Conservation (phyloP, 1,140 invertebrate genomes). For the Polypedilum vanderplanki region DNA sequence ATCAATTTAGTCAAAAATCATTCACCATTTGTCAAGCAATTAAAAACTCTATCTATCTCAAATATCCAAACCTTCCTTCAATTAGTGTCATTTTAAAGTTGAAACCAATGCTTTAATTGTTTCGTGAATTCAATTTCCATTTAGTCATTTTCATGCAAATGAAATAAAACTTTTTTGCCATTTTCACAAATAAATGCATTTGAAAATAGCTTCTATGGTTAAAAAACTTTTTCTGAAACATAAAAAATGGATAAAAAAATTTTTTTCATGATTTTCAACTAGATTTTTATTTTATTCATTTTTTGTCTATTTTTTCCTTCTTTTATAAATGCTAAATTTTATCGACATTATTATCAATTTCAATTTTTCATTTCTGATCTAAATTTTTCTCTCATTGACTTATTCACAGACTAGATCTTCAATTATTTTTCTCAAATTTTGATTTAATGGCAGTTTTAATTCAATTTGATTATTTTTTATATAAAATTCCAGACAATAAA, state of each 20-base stretch:
- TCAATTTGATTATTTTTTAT: too few species aligned
- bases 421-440: too few species aligned
- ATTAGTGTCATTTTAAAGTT: neutral
- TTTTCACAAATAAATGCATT: too few species aligned
- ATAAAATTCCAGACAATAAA: too few species aligned
- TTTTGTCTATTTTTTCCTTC: neutral
- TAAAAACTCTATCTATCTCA: neutral
- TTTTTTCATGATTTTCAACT: neutral
- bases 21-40: too few species aligned
- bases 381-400: neutral
- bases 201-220: neutral
- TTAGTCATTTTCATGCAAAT: neutral
- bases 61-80: neutral
- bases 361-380: neutral
- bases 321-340: conserved; percentile 28
- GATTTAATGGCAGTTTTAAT: too few species aligned
- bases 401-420: too few species aligned
- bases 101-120: neutral
- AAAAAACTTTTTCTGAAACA: neutral
- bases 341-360: conserved; percentile 26
- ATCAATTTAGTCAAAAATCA: too few species aligned
- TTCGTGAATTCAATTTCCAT: neutral
- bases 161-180: neutral
- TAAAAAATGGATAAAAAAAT: neutral
- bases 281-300: conserved; percentile 14